Evolutionary conservation across 2,797 vertebrate species (phyloP).

Genomic region (Danio albolineatus): DNA sequence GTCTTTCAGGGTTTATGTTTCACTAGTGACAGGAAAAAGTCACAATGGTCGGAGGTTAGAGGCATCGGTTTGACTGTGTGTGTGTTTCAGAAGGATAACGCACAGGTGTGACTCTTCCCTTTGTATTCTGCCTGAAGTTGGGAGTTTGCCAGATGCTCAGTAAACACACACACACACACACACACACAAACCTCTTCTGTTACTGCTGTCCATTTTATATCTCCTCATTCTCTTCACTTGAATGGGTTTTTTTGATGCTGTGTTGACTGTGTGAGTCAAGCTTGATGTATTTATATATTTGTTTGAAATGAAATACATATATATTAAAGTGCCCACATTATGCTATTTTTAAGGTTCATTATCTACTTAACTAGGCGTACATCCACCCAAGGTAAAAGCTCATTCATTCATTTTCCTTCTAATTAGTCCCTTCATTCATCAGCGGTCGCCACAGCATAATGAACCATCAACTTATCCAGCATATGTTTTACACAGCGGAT

Average conservation of each 20-base stretch:
- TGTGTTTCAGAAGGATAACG: constrained; percentile 31
- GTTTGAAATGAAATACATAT: too few species aligned
- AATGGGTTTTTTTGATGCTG: background rate
- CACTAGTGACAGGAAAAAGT: constrained; percentile 29
- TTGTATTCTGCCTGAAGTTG: constrained; percentile 23
- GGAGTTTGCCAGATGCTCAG: constrained; percentile 54
- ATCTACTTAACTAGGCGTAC: too few species aligned
- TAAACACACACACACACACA: constrained; percentile 37
- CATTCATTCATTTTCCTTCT: too few species aligned
- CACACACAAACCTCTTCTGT: constrained; percentile 20
- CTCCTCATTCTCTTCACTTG: constrained; percentile 55
- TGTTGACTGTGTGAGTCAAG: background rate
- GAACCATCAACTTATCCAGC: too few species aligned
- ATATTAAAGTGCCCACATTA: too few species aligned
- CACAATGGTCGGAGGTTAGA: constrained; percentile 47
- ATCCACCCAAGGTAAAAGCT: too few species aligned
- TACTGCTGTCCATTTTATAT: constrained; percentile 59
- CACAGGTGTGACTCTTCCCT: constrained; percentile 59
- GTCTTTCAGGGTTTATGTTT: constrained; percentile 28
- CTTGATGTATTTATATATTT: background rate
- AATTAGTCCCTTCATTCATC: too few species aligned
- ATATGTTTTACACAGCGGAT: too few species aligned
- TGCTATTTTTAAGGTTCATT: too few species aligned
- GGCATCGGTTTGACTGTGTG: constrained; percentile 23
- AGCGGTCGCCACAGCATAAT: too few species aligned